Evolutionary conservation across 2,888 invertebrate genomes (phyloP), one percentile per base, ranked within the genome.

Genomic region (Patella ulyssiponensis): DNA sequence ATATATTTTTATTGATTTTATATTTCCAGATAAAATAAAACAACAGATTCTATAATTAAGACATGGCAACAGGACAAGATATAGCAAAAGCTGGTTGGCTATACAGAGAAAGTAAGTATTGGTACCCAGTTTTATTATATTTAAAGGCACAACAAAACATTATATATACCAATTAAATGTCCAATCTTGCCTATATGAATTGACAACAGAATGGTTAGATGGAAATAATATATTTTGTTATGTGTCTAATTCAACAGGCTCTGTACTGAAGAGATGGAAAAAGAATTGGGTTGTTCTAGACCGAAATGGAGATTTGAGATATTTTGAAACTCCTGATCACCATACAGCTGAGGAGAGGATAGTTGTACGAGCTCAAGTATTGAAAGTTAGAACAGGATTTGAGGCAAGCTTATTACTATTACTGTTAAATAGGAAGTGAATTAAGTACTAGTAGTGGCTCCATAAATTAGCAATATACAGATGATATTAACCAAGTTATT

Each of bases 231-330:
- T 44, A 33, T 33, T 33, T 9, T 44, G 44, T 44, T 44, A 9
- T 44, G 44, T 44, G 44, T 44, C 1, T 44, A 44, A 44, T 44
- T 44, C 44, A 44, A 44, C 70, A 91, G 91, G 88, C 71, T 84
- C 89, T 20, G 83, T 91, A 52, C 79, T 91, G 73, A 86, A 86
- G 54, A 83, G 89, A 54, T 92, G 91, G 91, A 91, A 91, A 81
- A 88, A 84, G 73, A 88, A 86, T 75, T 91, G 91, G 91, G 90
- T 91, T 86, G 90, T 91, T 12, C 81, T 92, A 58, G 87, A 90
- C 77, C 82, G 85, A 33, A 85, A 88, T 84, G 91, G 91, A 7
- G 85, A 87, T 73, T 80, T 92, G 76, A 83, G 87, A 27, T 91
- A 89, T 81, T 92, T 90, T 85, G 90, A 91, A 71, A 86, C 79